Evolutionary conservation across 2,888 invertebrate species (phyloP).

Genomic region (Andrena fulva): DNA sequence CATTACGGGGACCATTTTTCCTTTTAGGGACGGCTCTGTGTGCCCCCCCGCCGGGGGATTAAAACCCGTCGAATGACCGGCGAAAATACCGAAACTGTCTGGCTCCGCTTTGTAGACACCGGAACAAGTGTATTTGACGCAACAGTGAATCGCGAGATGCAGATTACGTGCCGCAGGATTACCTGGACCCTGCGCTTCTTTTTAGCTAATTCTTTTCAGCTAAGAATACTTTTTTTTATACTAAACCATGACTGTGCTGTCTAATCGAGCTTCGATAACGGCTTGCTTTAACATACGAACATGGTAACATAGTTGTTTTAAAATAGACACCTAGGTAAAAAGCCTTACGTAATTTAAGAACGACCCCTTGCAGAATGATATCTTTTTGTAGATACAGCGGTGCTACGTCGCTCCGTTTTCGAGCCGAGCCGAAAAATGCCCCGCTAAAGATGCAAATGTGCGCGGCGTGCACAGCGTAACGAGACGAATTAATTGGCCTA

Average conservation of each 20-base stretch:
- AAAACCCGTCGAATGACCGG: conserved; percentile 54
- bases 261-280: no score
- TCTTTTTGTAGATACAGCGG: neutral
- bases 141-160: neutral
- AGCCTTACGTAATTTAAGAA: no score
- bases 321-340: no score
- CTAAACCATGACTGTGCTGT: no score
- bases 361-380: no score
- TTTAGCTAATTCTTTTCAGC: neutral
- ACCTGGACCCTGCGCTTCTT: neutral
- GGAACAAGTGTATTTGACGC: conserved; percentile 30
- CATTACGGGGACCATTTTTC: conserved; percentile 67
- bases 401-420: neutral
- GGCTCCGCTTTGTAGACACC: conserved; percentile 22
- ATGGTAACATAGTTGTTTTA: no score
- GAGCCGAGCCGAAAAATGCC: neutral
- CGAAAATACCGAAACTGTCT: conserved; percentile 56
- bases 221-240: no score
- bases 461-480: conserved; percentile 21
- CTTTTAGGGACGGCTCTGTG: conserved; percentile 43
- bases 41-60: conserved; percentile 38
- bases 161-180: neutral
- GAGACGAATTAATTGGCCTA: conserved; percentile 52
- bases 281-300: no score
- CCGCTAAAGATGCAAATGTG: conserved; percentile 39